Evolutionary conservation across 2,888 invertebrate species (phyloP), one percentile per base, ranked within the genome.

Genomic region (Magallana nippona): DNA sequence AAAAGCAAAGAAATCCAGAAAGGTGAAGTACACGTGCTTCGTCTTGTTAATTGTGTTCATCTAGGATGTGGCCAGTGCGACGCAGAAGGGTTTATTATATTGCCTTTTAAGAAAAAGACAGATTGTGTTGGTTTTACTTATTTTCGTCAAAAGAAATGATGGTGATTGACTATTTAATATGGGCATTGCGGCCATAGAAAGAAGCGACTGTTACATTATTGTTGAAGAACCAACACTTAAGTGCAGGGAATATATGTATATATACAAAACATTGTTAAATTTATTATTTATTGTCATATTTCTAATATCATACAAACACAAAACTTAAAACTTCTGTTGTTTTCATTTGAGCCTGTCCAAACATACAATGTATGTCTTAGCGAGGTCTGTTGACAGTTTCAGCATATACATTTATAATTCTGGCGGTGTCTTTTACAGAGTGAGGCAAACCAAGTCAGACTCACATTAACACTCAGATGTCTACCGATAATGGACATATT

Each of bases 241-340:
- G 71, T 71, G 71, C 71, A 71, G 71, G 71, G 71, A 71, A 71
- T 71, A n/a, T 27, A 71, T 71, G 71, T 71, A 71, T 71, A 71
- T 71, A 44, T 44, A 27, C 22, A 71, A 27, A 71, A 27, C 22
- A 71, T 71, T 71, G 71, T 71, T 71, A 71, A 71, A 71, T 71
- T 71, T 71, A 27, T 27, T 27, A 71, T 71, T 71, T 27, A 27
- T 71, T 71, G 71, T 71, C 15, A 19, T 71, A 71, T 71, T 63
- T 63, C 19, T 71, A 27, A 71, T 27, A 15, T n/a, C 22, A 27
- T 71, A 32, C 71, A 71, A 71, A 71, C 13, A 71, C 71, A 71
- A 71, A 71, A 22, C 71, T 71, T 5, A 32, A 71, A 19, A 15
- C 22, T 22, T 44, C 71, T 22, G 19, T 71, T 71, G 71, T 71